Percentiles rank a stretch among this genome's conserved stretches.
Conservation (phyloP, 2,113 vertebrate species). For the Anas platyrhynchos region DNA sequence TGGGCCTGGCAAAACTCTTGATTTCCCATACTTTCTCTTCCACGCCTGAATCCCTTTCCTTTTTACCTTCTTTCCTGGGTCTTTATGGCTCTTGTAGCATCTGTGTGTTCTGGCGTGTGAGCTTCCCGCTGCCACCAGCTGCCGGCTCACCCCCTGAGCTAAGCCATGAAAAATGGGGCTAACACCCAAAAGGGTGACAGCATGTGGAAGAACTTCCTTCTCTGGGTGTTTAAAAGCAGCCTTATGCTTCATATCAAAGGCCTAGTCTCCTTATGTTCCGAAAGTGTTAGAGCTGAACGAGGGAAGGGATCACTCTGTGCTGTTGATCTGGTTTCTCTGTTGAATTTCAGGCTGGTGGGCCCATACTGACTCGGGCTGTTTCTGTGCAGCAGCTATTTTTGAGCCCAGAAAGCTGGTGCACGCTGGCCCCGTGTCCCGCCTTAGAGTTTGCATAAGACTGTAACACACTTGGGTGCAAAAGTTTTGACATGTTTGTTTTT, state of each 20-base stretch:
- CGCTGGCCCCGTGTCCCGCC: neutral
- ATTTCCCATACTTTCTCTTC: neutral
- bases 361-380: neutral
- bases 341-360: neutral
- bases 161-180: neutral
- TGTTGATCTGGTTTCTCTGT: neutral
- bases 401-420: neutral
- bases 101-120: neutral
- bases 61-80: neutral
- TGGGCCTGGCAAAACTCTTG: neutral
- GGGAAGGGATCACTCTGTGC: neutral
- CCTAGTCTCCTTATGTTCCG: neutral
- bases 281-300: neutral
- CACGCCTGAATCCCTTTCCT: neutral
- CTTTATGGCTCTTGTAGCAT: neutral
- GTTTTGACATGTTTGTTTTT: slow-evolving; percentile 9
- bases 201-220: neutral
- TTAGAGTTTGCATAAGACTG: neutral
- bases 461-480: neutral
- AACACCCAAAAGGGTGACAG: neutral
- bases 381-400: neutral
- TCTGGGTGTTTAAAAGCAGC: neutral
- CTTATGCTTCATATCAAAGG: neutral
- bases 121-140: neutral
- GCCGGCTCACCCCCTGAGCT: neutral